Evolutionary conservation across 2,888 invertebrate species (phyloP).

Genomic region (Eulithis prunata): DNA sequence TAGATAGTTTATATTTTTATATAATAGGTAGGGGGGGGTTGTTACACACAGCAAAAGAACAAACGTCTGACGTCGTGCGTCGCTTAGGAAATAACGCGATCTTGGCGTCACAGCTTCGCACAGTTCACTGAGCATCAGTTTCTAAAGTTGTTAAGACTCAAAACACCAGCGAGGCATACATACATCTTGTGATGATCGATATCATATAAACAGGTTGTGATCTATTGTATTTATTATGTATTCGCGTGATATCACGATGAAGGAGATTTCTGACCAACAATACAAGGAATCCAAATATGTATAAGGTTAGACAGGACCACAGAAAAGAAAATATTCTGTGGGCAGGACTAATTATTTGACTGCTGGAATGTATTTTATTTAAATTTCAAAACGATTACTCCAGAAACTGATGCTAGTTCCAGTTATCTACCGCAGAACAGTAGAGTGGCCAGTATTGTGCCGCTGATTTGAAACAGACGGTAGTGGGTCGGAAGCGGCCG

Average conservation of each 20-base stretch:
- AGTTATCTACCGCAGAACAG: conserved; percentile 17
- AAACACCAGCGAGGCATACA: neutral
- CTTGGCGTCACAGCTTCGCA: conserved; percentile 17
- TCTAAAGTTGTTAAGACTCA: neutral
- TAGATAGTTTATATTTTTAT: no score
- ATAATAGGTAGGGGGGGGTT: no score
- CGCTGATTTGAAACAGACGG: conserved; percentile 47
- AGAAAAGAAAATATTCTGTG: no score
- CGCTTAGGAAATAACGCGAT: conserved; percentile 10
- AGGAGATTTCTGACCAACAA: no score
- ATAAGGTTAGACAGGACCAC: neutral
- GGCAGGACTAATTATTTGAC: no score
- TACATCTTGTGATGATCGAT: no score
- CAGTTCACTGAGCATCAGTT: conserved; percentile 2
- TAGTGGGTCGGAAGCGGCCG: conserved; percentile 53
- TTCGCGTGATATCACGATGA: no score
- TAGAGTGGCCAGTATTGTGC: conserved; percentile 33
- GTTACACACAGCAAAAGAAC: no score
- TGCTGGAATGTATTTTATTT: neutral
- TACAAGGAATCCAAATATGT: neutral
- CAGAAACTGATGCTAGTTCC: conserved; percentile 10
- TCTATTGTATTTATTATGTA: no score
- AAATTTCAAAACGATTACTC: neutral
- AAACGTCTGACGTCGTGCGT: neutral
- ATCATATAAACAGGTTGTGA: no score